Percentiles rank a stretch among this genome's conserved stretches.
Evolutionary conservation across 2,797 vertebrate species (phyloP).

Genomic region (Graptemys geographica): DNA sequence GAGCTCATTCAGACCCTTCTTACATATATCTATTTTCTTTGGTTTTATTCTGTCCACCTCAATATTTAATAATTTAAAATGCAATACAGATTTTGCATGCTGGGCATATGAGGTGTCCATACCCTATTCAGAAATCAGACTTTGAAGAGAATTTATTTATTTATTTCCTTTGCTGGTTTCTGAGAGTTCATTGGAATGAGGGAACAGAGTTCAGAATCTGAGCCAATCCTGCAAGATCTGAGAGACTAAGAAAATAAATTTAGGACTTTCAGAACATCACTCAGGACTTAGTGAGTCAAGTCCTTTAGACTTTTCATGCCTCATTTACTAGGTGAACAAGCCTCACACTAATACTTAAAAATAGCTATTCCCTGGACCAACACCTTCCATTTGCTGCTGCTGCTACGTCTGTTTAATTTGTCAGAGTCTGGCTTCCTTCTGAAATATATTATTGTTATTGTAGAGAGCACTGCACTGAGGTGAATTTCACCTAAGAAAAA

Average conservation of each 20-base stretch:
- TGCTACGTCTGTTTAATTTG: not conserved
- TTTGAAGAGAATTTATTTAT: not conserved
- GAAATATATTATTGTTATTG: not conserved
- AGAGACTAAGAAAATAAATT: not conserved
- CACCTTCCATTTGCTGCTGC: not conserved
- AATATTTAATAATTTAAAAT: not conserved
- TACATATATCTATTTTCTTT: not conserved
- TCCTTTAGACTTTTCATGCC: not conserved
- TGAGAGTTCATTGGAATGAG: not conserved
- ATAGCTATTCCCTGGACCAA: not conserved
- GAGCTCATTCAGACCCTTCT: not conserved
- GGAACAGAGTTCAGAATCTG: not conserved
- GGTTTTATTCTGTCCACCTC: not conserved
- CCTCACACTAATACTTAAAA: not conserved
- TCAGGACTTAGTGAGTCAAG: not conserved
- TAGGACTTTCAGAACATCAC: not conserved
- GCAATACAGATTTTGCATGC: not conserved
- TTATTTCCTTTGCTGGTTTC: not conserved
- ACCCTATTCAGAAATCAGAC: not conserved
- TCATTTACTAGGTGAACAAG: not conserved
- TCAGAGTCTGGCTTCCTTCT: not conserved
- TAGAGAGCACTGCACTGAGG: not conserved
- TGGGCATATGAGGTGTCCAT: not conserved
- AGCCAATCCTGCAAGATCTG: fast-evolving
- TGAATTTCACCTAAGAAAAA: no score